phyloP scores from a whole-genome alignment of 1,140 invertebrate species.

The Drosophila nebulosa region DNA sequence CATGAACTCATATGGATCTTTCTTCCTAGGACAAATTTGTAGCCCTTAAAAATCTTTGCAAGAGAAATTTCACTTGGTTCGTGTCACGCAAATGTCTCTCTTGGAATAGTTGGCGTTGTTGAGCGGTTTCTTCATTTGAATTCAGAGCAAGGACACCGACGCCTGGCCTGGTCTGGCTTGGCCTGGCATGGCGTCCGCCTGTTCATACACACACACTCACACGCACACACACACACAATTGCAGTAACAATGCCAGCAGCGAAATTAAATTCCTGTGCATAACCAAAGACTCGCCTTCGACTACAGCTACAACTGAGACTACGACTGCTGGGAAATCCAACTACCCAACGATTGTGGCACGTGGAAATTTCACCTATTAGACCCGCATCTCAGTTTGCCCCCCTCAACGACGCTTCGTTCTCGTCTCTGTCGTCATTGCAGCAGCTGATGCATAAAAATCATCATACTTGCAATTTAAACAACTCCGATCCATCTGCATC shows the following conservation, averaged over 20 bases:
- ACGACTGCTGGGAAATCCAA: background rate
- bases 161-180: constrained; percentile 25
- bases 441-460: constrained; percentile 74
- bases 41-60: too few species aligned
- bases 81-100: constrained; percentile 6
- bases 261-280: constrained; percentile 77
- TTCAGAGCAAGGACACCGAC: constrained; percentile 67
- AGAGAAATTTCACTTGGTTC: background rate
- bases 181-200: constrained; percentile 33
- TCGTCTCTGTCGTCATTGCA: constrained; percentile 6
- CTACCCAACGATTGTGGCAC: constrained; percentile 34
- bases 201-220: background rate
- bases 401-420: constrained; percentile 10
- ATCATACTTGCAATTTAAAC: constrained; percentile 75
- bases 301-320: constrained; percentile 16
- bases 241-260: constrained; percentile 67
- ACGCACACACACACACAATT: constrained; percentile 35
- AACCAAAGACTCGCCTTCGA: constrained; percentile 46
- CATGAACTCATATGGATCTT: background rate
- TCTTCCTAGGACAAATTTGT: too few species aligned
- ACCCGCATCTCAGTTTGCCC: constrained; percentile 46
- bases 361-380: constrained; percentile 71
- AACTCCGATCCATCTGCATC: constrained; percentile 76
- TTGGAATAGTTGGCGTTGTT: constrained; percentile 11
- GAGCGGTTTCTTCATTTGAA: constrained; percentile 75